Conservation (phyloP, 2,797 vertebrate species). For the Picus viridis region DNA sequence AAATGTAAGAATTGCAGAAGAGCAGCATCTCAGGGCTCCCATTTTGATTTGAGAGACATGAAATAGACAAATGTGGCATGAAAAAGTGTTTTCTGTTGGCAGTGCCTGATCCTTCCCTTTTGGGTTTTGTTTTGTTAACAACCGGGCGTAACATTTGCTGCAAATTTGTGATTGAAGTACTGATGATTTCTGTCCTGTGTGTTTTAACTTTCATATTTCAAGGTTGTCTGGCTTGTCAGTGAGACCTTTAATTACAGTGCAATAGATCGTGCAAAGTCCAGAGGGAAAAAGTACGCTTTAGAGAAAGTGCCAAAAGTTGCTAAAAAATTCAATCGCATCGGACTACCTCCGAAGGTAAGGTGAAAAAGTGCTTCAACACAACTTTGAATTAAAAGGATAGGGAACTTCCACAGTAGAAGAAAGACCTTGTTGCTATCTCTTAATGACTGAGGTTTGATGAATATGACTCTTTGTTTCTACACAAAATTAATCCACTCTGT, state of each 20-base stretch:
- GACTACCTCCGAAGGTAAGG: constrained; percentile 96
- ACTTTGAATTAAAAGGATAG: background rate
- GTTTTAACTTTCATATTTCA: constrained; percentile 36
- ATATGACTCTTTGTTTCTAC: background rate
- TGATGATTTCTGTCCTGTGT: background rate
- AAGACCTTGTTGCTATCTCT: background rate
- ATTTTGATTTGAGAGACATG: background rate
- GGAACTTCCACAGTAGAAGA: background rate
- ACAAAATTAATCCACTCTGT: background rate
- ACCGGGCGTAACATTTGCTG: background rate
- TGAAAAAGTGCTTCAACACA: background rate
- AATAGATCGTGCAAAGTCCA: constrained; percentile 95
- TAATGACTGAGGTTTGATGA: background rate
- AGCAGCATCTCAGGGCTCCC: background rate
- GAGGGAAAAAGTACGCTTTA: constrained; percentile 96
- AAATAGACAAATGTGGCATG: background rate
- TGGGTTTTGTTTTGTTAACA: background rate
- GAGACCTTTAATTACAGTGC: constrained; percentile 97
- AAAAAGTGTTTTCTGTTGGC: background rate
- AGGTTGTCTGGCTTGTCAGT: constrained; percentile 95
- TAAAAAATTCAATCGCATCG: constrained; percentile 94
- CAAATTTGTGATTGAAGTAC: background rate
- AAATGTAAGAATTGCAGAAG: background rate
- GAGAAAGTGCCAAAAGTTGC: constrained; percentile 98
- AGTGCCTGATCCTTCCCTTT: background rate